Base-by-base conservation (phyloP, 1,140 invertebrate genomes). In the Drosophila burlai region DNA sequence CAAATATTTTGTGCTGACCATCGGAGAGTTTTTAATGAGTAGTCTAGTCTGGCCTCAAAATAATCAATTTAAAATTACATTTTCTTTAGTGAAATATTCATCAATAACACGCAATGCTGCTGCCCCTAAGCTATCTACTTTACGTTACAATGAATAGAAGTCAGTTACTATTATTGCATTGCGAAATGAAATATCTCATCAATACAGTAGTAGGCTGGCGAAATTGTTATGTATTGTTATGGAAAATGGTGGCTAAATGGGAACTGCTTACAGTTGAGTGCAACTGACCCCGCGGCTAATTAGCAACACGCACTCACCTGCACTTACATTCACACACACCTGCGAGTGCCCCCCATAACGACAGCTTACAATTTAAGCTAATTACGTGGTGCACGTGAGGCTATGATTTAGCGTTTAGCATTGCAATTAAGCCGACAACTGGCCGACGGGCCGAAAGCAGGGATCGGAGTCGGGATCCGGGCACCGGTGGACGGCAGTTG, bases 381-480 rank as follows among this genome's bases (percentile, higher is more conserved):
- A 87, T 87, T 87, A 90, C 85, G 84, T 84, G 78, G 74, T 84
- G 86, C 84, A 87, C 81, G 81, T 84, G 81, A 90, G 73, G 81
- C 81, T 81, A 85, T 89, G 85, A 89, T 89, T 89, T 89, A 89
- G 75, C 85, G 78, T 90, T 89, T 89, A 89, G 81, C 81, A 82
- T 69, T 74, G 67, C 82, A 90, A 91, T 90, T 90, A 90, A 90
- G 75, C 76, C 61, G 60, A 50, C 78, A 72, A 54, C 72, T 63
- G 72, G 38, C 15, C 55, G 40, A 50, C 54, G 55, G 52, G 24
- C 38, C 7, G 7, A 36, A 16, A 40, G 10, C 45, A 8, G 45
- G 18, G 1, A 8, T 16, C 4, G 21, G 21, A 49, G 13, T 11
- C 72, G 13, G 47, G 9, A 16, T 24, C n/a, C 2, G 11, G 16